Percentiles rank a stretch among this genome's conserved stretches.
These are phyloP conservation scores for Ciconia boyciana DNA, from an alignment of 2,113 vertebrate species.

Conservation along the genomic window DNA sequence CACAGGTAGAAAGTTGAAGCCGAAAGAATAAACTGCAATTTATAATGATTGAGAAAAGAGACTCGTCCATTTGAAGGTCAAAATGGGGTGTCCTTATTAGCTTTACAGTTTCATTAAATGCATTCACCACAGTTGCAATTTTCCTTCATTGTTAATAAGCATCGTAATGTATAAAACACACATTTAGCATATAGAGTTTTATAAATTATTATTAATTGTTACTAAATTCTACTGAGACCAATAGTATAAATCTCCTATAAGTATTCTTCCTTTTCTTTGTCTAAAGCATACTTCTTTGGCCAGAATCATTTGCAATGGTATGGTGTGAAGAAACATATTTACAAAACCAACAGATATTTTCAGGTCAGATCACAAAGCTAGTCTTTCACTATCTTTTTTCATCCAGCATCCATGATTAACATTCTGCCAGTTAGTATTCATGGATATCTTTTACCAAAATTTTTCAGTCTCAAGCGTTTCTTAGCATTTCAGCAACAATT, in stretches of 20 bases:
- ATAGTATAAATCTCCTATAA: not conserved
- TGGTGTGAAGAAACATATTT: conserved; percentile 17
- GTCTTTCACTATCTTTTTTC: conserved; percentile 11
- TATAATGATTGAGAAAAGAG: not conserved
- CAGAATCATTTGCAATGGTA: not conserved
- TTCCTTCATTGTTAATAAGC: not conserved
- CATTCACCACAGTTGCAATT: not conserved
- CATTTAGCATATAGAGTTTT: not conserved
- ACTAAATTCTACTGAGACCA: not conserved
- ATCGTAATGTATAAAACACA: not conserved
- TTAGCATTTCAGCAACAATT: not conserved
- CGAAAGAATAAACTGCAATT: not conserved
- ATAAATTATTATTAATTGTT: not conserved
- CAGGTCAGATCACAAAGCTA: not conserved
- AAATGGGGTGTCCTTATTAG: not conserved
- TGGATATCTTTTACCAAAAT: not conserved
- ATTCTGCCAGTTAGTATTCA: not conserved
- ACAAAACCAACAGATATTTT: conserved; percentile 15
- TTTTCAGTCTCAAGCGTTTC: not conserved
- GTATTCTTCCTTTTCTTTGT: not conserved
- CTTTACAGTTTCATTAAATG: not conserved
- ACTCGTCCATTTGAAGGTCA: not conserved
- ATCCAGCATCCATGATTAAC: not conserved
- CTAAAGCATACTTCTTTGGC: not conserved
- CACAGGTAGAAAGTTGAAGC: not conserved